Conservation (phyloP, 1,140 invertebrate species). For the Anastrepha ludens region DNA sequence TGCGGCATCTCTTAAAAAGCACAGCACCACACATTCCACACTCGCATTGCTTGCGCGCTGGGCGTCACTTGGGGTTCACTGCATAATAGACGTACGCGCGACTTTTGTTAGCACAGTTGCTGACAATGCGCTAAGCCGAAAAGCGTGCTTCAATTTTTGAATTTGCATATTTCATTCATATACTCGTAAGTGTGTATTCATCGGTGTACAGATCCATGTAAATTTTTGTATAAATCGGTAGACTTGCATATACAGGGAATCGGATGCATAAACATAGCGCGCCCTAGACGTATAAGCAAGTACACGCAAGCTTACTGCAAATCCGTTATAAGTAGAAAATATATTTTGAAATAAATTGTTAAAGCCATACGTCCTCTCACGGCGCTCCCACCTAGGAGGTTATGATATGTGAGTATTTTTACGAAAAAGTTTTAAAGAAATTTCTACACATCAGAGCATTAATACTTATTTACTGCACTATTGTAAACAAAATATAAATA, state of each 20-base stretch:
- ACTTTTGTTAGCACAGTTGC: constrained; percentile 7
- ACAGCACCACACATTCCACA: background rate
- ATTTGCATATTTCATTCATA: constrained; percentile 37
- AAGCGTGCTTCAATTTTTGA: constrained; percentile 39
- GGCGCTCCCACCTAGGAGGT: no score
- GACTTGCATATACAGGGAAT: background rate
- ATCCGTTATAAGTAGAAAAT: no score
- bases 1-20: background rate
- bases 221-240: background rate
- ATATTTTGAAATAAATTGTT: no score
- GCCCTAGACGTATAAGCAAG: background rate
- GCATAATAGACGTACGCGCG: constrained; percentile 29
- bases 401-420: no score
- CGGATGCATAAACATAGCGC: background rate
- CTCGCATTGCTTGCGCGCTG: background rate
- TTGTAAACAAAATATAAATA: no score
- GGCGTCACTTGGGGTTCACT: constrained; percentile 5
- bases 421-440: no score
- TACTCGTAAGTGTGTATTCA: no score
- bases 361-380: no score
- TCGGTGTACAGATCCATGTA: background rate
- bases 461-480: no score
- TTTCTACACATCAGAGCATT: no score
- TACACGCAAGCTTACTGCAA: background rate
- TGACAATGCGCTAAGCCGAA: constrained; percentile 33